These are phyloP conservation scores for Psittacara wagleri DNA, from an alignment of 2,113 vertebrate species.

Conservation along the genomic window DNA sequence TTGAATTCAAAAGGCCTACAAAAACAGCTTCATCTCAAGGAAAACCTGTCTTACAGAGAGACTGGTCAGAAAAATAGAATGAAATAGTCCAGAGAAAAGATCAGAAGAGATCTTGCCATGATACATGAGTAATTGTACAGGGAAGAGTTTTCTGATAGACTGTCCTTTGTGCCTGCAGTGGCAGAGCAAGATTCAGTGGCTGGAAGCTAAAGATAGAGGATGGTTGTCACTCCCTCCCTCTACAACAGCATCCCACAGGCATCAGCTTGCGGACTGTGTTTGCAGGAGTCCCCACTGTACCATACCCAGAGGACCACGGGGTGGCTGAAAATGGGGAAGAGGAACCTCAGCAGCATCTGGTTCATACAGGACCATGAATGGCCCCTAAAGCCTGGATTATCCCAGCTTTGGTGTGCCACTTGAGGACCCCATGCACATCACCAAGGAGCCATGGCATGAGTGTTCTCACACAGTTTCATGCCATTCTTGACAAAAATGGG, in stretches of 20 bases:
- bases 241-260: not conserved
- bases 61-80: not conserved
- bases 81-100: not conserved
- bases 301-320: not conserved
- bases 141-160: not conserved
- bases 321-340: not conserved
- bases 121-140: accelerated
- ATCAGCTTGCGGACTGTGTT: accelerated
- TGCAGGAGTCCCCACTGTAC: not conserved
- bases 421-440: too few relatives aligned
- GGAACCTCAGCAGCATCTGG: not conserved
- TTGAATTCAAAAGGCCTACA: not conserved
- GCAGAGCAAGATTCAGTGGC: not conserved
- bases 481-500: not conserved
- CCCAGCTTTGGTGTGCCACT: not conserved
- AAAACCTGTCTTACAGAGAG: not conserved
- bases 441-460: not conserved
- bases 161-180: not conserved
- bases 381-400: not conserved
- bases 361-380: not conserved
- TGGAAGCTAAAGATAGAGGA: not conserved
- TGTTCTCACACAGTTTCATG: not conserved
- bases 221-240: not conserved
- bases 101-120: not conserved
- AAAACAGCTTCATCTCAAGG: not conserved